phyloP scores from a whole-genome alignment of 2,113 vertebrate genomes.

The Nibea coibor region DNA sequence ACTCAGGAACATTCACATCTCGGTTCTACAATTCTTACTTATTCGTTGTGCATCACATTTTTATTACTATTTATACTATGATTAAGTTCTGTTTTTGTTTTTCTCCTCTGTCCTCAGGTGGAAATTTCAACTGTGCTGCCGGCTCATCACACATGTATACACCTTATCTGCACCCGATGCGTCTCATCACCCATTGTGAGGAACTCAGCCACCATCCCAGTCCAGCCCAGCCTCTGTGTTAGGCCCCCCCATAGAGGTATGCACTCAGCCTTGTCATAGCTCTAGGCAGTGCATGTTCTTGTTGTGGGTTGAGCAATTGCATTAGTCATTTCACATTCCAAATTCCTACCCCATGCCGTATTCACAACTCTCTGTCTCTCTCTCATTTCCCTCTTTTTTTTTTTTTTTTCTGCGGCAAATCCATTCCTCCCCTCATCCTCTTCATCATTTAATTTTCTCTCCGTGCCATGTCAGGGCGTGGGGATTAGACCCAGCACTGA shows the following conservation, averaged over 20 bases:
- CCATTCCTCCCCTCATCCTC: constrained; percentile 34
- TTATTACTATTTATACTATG: background rate
- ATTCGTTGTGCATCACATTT: background rate
- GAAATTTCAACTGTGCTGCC: constrained; percentile 33
- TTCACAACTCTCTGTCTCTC: constrained; percentile 58
- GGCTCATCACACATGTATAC: constrained; percentile 40
- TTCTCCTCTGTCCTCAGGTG: constrained; percentile 18
- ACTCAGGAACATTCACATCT: no score
- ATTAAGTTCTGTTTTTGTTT: background rate
- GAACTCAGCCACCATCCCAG: constrained; percentile 46
- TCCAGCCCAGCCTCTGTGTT: constrained; percentile 49
- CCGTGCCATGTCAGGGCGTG: constrained; percentile 23
- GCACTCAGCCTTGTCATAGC: constrained; percentile 81
- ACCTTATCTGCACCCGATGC: background rate
- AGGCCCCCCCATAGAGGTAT: constrained; percentile 78
- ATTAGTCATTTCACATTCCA: constrained; percentile 87
- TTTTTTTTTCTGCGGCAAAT: constrained; percentile 40
- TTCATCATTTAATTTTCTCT: constrained; percentile 45
- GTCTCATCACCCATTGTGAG: constrained; percentile 31
- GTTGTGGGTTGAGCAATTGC: constrained; percentile 87
- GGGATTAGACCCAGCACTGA: constrained; percentile 51
- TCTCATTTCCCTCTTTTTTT: constrained; percentile 47
- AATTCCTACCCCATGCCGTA: constrained; percentile 80
- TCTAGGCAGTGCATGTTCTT: constrained; percentile 85
- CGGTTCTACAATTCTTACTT: no score